Percentiles rank a stretch among this genome's conserved stretches.
Evolutionary conservation across 2,797 vertebrate species (phyloP).

Genomic region (Danio albolineatus): DNA sequence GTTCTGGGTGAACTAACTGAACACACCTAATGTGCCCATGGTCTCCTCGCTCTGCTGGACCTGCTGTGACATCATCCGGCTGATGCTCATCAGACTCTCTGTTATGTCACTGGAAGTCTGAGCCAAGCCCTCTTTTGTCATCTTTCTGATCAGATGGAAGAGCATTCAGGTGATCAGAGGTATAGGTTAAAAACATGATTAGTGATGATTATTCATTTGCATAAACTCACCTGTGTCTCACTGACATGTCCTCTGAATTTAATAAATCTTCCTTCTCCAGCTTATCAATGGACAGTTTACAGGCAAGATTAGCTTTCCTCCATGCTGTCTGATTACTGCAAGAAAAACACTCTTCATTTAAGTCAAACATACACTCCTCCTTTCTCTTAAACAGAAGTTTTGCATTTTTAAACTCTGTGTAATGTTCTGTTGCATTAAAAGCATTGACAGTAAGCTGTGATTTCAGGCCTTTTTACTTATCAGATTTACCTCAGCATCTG

Average conservation of each 20-base stretch:
- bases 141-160: slow-evolving; percentile 79
- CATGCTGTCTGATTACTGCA: slow-evolving; percentile 94
- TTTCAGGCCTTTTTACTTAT: too few relatives aligned
- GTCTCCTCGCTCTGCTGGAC: slow-evolving; percentile 92
- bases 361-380: background rate
- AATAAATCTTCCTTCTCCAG: slow-evolving; percentile 93
- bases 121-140: slow-evolving; percentile 88
- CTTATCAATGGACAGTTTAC: slow-evolving; percentile 93
- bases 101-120: slow-evolving; percentile 91
- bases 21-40: slow-evolving; percentile 86
- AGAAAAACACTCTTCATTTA: slow-evolving; percentile 36
- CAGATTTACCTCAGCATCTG: slow-evolving; percentile 91
- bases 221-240: slow-evolving; percentile 86
- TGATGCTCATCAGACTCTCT: slow-evolving; percentile 91
- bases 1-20: slow-evolving; percentile 89
- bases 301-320: slow-evolving; percentile 95
- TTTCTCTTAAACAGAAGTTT: background rate
- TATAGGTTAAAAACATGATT: background rate
- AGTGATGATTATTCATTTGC: background rate
- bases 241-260: slow-evolving; percentile 76
- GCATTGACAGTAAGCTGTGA: too few relatives aligned
- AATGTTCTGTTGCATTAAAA: background rate
- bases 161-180: background rate
- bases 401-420: too few relatives aligned
- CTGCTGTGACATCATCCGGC: slow-evolving; percentile 95